Evolutionary conservation across 1,140 invertebrate species (phyloP), one percentile per base, ranked within the genome.

Genomic region (Meloidogyne chitwoodi): DNA sequence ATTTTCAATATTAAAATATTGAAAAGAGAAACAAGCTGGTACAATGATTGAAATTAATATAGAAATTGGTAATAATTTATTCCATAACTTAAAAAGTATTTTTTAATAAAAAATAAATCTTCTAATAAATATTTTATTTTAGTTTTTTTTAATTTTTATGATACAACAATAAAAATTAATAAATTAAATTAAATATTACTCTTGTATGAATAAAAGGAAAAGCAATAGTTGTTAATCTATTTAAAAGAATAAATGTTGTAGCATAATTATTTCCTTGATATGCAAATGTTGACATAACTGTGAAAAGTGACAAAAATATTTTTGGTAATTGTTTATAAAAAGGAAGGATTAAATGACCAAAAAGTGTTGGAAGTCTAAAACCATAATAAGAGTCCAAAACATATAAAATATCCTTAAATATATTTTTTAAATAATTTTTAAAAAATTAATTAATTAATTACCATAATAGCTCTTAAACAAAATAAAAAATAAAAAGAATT

Each of bases 341-440:
- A 19, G 64, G 64, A 29, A n/a, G 19, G 16, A 38, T 14, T 66
- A 38, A 19, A 16, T 14, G 19, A 16, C 64, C 64, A 38, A 66
- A 66, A 29, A 66, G 64, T 66, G 19, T 66, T 16, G 64, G 64
- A 29, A 66, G 27, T 16, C 64, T 14, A 5, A 31, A 66, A 4
- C 64, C 64, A 38, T 66, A 66, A n/a, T 66, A 66, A 4, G 64
- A 66, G 19, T 66, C 64, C 16, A 66, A 66, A 29, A 66, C 64
- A 38, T 66, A 66, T 19, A 66, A 19, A 29, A 66, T 29, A 38
- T 66, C 64, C 64, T 66, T 1, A 66, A 12, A 65, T 14, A 27
- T 65, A 26, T 31, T 8, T 8, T 31, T 31, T 8, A 11, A 65
- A 65, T 27, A 65, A 16, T 16, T 3, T 31, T 31, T 3, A 31